Base-by-base conservation (phyloP, 2,797 vertebrate species). In the Eulemur albifrons region DNA sequence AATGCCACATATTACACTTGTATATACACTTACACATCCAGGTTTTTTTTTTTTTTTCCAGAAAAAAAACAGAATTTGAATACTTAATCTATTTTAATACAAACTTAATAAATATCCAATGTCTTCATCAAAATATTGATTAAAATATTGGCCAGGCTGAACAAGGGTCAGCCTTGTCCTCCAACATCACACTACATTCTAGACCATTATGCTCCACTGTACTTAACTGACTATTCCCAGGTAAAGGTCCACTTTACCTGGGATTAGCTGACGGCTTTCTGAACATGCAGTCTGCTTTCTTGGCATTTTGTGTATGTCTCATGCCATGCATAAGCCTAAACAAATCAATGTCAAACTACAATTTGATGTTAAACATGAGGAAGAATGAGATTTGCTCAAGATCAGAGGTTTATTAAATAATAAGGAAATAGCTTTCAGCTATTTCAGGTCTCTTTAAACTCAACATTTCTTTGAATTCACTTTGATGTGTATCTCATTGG, bases 371-470 rank as follows among this genome's bases (percentile, higher is more conserved):
- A 88, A 95, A 97, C 96, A 79, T 93, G 87, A 94, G 84, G 84
- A 90, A 93, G 61, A 93, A 15, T 45, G 50, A 38, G 27, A 91
- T 91, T 57, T 67, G 15, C 25, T 52, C 23, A 79, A 88, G 27
- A 81, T 75, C 23, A 87, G 67, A 95, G 35, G 75, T 52, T 40
- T 96, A 85, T 94, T 95, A 93, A 96, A 95, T 92, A 96, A 96
- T 54, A 96, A 91, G 38, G 63, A 87, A 93, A 80, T 69, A 21
- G 79, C 52, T 93, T 90, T 90, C 59, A 86, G 92, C 23, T 70
- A 95, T 85, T 73, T 95, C 88, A 93, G 57, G 30, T 92, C 84
- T 80, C 83, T 97, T 96, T 95, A 91, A 97, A 96, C 65, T 90
- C 81, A 88, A 70, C 73, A 69, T 61, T 72, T 77, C 69, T 97